Base-by-base conservation (phyloP, 2,888 invertebrate genomes). In the Hypena proboscidalis region DNA sequence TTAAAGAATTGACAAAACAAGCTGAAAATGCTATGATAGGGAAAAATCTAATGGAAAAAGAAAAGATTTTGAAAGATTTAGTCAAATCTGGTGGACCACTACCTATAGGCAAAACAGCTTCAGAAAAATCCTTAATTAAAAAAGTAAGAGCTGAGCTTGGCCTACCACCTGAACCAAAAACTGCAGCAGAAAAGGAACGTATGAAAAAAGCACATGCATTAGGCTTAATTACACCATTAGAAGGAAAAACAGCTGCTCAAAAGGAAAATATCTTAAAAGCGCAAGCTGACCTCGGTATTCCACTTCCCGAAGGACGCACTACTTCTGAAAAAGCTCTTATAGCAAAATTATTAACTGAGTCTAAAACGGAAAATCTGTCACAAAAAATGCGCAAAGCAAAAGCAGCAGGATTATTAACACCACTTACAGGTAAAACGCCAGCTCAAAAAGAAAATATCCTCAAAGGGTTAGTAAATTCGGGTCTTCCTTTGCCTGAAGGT, bases 401-500 rank as follows among this genome's bases (percentile, higher is more conserved):
- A 54, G 70, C 63, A 3, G 64, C 59, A 1, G 71, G 70, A 2
- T 32, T 66, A 0, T 7, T 67, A 2, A 70, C 71, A 1, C 72
- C 70, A 4, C 20, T 74, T n/a, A 55, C 61, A 41, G 69, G 70
- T 0, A 70, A 70, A 52, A 42, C 68, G 1, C 47, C 55, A 0
- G 50, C 50, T 32, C 58, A 70, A 29, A 65, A 58, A 41, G 70
- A 70, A 57, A 67, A 67, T 23, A 64, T 68, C 3, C 8, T 69
- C 1, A 58, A 25, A 43, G 67, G 55, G 1, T 40, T 72, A 29
- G 68, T 56, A 1, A 57, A 47, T 31, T 50, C 58, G 5, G 74
- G 75, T 0, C 25, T 72, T 2, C 72, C 71, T 0, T 39, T 77
- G 3, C 75, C 76, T 1, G 68, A 69, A 33, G 73, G 54, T 0